These are phyloP conservation scores for Mormyrus proboscirostris DNA, from an alignment of 2,797 vertebrate genomes.

Conservation along the genomic window DNA sequence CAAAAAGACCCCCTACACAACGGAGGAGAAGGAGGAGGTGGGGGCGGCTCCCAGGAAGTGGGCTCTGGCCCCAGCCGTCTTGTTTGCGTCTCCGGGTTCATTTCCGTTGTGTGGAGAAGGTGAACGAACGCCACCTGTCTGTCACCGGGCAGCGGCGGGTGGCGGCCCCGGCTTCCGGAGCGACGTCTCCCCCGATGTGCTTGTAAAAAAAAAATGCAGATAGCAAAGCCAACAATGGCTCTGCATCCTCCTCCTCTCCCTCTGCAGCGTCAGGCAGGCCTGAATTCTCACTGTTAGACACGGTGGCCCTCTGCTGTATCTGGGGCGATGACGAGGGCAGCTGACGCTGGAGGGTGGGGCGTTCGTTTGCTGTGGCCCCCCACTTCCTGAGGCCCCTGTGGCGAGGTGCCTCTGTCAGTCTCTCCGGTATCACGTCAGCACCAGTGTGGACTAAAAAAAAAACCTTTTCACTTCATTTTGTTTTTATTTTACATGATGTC, in stretches of 20 bases:
- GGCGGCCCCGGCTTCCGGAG: background rate
- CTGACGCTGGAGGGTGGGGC: background rate
- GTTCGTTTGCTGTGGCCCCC: background rate
- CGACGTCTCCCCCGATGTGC: background rate
- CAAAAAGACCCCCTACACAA: constrained; percentile 44
- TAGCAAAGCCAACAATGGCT: constrained; percentile 19
- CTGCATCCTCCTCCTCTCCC: constrained; percentile 1
- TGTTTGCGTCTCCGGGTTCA: background rate
- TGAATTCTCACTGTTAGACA: background rate
- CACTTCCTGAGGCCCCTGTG: background rate
- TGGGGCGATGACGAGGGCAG: background rate
- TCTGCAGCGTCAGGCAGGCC: background rate
- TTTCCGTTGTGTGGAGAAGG: constrained; percentile 22
- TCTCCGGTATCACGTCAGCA: background rate
- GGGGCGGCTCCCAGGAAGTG: constrained; percentile 41
- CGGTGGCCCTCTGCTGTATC: background rate
- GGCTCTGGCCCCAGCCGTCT: background rate
- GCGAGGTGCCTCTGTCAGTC: background rate
- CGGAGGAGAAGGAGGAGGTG: constrained; percentile 39
- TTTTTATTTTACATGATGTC: background rate
- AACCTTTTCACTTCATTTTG: background rate
- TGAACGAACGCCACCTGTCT: constrained; percentile 38
- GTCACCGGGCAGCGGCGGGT: constrained; percentile 1
- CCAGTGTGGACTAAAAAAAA: background rate
- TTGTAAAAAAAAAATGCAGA: constrained; percentile 8